Evolutionary conservation across 2,797 vertebrate genomes (phyloP).

Genomic region (Erethizon dorsatum): DNA sequence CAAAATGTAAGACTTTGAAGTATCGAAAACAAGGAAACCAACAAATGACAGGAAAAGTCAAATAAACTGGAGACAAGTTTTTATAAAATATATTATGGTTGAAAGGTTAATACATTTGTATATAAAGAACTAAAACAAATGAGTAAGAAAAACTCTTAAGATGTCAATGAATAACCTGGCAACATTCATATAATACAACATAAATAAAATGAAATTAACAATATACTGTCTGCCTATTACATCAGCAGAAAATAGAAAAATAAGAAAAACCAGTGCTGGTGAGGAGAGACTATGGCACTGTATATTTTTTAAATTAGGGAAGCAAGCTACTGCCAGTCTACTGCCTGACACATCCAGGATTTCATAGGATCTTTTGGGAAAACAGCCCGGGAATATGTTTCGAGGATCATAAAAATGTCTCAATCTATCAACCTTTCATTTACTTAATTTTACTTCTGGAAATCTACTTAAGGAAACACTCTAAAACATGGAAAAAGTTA

Average conservation of each 20-base stretch:
- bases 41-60: conserved; percentile 49
- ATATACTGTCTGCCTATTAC: not conserved
- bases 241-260: not conserved
- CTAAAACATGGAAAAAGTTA: conserved; percentile 80
- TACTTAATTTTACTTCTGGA: conserved; percentile 74
- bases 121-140: not conserved
- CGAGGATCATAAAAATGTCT: conserved; percentile 31
- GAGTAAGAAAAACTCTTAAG: not conserved
- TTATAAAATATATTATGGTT: not conserved
- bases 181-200: not conserved
- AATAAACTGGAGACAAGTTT: not conserved
- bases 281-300: not conserved
- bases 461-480: conserved; percentile 82
- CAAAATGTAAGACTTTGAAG: not conserved
- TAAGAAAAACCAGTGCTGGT: not conserved
- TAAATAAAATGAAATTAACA: not conserved
- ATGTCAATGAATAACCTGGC: not conserved
- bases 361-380: not conserved
- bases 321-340: not conserved
- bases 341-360: not conserved
- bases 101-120: not conserved
- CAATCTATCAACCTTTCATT: conserved; percentile 43
- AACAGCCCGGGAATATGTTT: not conserved
- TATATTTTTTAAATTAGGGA: too few relatives aligned
- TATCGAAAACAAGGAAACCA: conserved; percentile 15